phyloP scores from a whole-genome alignment of 2,113 vertebrate species.

The Sprattus sprattus region DNA sequence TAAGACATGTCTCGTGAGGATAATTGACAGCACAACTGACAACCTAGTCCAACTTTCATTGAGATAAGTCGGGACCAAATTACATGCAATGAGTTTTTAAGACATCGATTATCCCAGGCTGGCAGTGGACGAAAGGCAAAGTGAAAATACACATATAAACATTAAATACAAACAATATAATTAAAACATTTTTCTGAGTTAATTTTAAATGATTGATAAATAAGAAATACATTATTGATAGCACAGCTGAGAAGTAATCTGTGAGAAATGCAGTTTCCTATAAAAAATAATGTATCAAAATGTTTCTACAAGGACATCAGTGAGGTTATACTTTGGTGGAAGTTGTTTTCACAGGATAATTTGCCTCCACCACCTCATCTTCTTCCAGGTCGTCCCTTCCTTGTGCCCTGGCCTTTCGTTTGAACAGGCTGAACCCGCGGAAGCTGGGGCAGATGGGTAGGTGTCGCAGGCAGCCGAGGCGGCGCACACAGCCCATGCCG shows the following conservation, averaged over 20 bases:
- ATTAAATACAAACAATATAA: not conserved
- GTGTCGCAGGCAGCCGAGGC: slow-evolving; percentile 66
- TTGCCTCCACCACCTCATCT: slow-evolving; percentile 31
- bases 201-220: slow-evolving; percentile 25
- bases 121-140: not conserved
- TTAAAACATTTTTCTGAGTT: not conserved
- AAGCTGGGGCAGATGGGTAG: slow-evolving; percentile 89
- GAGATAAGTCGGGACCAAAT: not conserved
- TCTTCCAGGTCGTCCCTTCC: slow-evolving; percentile 22
- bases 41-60: not conserved
- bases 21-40: not conserved
- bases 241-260: not conserved
- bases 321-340: slow-evolving; percentile 71
- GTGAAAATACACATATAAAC: not conserved
- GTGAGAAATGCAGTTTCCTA: not conserved
- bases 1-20: not conserved
- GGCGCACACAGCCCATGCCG: slow-evolving; percentile 79
- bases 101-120: too few relatives aligned
- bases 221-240: not conserved
- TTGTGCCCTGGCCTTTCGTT: not conserved
- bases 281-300: slow-evolving; percentile 16
- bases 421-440: slow-evolving; percentile 73
- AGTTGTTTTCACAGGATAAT: slow-evolving; percentile 24
- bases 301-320: not conserved
- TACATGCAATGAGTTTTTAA: not conserved